A percentile compares a stretch with the other conserved stretches of the same genome.
Evolutionary conservation across 2,888 invertebrate genomes (phyloP).

Genomic region (Eucriotettix oculatus): DNA sequence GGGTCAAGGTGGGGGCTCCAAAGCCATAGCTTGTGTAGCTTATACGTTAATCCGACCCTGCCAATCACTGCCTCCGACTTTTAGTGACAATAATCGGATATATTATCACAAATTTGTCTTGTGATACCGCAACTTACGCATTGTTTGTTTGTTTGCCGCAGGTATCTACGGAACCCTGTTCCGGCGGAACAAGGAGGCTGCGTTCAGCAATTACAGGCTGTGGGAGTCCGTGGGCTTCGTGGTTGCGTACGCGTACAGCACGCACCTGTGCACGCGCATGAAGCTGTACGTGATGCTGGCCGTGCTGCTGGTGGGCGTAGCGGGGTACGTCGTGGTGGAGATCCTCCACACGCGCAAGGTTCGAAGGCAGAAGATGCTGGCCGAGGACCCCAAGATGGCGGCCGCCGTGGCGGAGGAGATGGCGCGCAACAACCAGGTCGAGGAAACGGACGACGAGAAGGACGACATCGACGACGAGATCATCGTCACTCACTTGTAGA

Average conservation of each 20-base stretch:
- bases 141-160: constrained; percentile 22
- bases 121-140: too few relatives aligned
- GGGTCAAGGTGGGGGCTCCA: too few relatives aligned
- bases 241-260: constrained; percentile 77
- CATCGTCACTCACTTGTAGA: constrained; percentile 65
- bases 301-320: constrained; percentile 55
- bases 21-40: too few relatives aligned
- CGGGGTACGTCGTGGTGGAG: constrained; percentile 67
- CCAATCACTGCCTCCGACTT: too few relatives aligned
- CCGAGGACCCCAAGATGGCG: constrained; percentile 42
- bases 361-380: constrained; percentile 54
- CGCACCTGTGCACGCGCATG: constrained; percentile 67
- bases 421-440: constrained; percentile 25
- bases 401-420: constrained; percentile 49
- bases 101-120: too few relatives aligned
- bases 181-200: constrained; percentile 77
- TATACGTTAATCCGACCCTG: too few relatives aligned
- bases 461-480: constrained; percentile 81
- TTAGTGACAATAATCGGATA: too few relatives aligned
- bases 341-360: constrained; percentile 69
- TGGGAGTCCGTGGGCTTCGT: constrained; percentile 87
- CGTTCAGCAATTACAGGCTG: constrained; percentile 77
- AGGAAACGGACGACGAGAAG: constrained; percentile 73
- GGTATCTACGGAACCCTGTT: constrained; percentile 75
- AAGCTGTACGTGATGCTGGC: constrained; percentile 71